phyloP scores from a whole-genome alignment of 2,888 invertebrate species.

The Tetragonula carbonaria region DNA sequence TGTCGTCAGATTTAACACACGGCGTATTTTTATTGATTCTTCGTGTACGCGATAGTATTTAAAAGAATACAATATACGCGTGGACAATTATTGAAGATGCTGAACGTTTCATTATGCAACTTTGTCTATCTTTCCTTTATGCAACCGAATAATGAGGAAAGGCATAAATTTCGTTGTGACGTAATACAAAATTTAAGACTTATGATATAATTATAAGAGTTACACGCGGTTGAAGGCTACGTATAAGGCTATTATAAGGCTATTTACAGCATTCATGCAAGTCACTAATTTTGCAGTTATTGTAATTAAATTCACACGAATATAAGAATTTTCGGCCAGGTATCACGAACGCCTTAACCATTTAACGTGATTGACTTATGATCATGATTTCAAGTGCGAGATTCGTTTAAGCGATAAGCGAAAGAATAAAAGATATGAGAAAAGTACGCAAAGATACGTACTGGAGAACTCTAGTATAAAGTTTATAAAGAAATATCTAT shows the following conservation, averaged over 20 bases:
- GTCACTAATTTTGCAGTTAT: background rate
- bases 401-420: background rate
- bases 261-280: no score
- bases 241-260: background rate
- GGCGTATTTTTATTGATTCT: constrained; percentile 52
- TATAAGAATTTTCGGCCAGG: no score
- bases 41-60: background rate
- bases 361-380: background rate
- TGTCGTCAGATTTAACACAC: constrained; percentile 60
- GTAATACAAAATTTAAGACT: constrained; percentile 25
- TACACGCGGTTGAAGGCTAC: background rate
- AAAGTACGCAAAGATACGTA: constrained; percentile 32
- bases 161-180: constrained; percentile 30
- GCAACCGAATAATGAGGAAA: constrained; percentile 1
- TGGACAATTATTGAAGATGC: constrained; percentile 20
- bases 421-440: constrained; percentile 24
- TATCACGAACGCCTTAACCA: background rate
- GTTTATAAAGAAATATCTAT: constrained; percentile 34
- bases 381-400: constrained; percentile 1
- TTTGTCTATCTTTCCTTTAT: constrained; percentile 12
- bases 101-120: constrained; percentile 25
- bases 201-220: constrained; percentile 24
- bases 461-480: constrained; percentile 22
- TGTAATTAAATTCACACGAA: background rate
- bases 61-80: constrained; percentile 4